Base-by-base conservation (phyloP, 2,797 vertebrate species). In the Anas georgica region DNA sequence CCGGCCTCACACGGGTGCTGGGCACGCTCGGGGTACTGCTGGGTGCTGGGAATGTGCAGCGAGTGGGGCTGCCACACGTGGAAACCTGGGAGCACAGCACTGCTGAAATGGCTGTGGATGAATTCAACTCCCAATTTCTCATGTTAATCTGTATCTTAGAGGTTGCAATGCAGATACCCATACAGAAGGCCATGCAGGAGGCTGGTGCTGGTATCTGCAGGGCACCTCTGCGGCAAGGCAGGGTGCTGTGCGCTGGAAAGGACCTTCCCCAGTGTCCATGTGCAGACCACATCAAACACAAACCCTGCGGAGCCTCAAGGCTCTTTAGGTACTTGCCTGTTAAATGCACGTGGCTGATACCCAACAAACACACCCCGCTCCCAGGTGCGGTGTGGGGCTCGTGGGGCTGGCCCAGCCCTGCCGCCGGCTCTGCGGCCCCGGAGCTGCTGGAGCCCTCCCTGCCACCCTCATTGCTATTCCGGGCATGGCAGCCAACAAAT, bases 301-400 rank as follows among this genome's bases (percentile, higher is more conserved):
- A 22, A 1, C 31, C 29, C 46, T 21, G 17, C n/a, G n/a, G 37
- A 7, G 25, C 5, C 48, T 35, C 28, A 16, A 4, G 70, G 60
- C 21, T n/a, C 25, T 35, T 25, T 10, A 39, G 17, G 22, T 17
- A 7, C 31, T 39, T 6, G 37, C 5, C 15, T 52, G 22, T 58
- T 62, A 48, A 46, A 29, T 6, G 9, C 73, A 18, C 1, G 9
- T 8, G 55, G 12, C 6, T 9, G 59, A 45, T 9, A 16, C 6
- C 9, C 8, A 11, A 17, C 0, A 1, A n/a, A 60, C 4, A 0
- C 3, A 2, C 12, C 5, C 10, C 17, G 3, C 8, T 33, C 17
- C 1, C 16, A 17, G 9, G 0, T 0, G 29, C 33, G 2, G n/a
- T 17, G 7, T 2, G 1, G 13, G 43, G 54, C 22, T 31, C 7